phyloP scores from a whole-genome alignment of 2,888 invertebrate genomes.

The Drosophila vallismaia region DNA sequence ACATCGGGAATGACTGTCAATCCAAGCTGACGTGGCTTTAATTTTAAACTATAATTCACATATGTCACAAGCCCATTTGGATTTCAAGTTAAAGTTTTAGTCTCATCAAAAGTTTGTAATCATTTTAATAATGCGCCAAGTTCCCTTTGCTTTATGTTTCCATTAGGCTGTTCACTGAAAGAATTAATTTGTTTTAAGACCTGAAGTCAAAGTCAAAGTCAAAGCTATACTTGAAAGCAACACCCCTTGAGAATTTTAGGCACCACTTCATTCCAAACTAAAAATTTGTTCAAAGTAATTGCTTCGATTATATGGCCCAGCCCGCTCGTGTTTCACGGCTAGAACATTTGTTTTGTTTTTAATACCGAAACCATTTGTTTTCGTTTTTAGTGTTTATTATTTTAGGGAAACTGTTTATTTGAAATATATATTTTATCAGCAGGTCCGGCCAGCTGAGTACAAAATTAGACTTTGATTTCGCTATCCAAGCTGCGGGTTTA shows the following conservation, averaged over 20 bases:
- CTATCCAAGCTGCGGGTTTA: conserved; percentile 1
- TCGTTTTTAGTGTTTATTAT: conserved; percentile 22
- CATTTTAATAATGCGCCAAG: conserved; percentile 14
- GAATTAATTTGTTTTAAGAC: conserved; percentile 11
- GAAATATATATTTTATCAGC: conserved; percentile 25
- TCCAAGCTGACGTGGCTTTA: conserved; percentile 24
- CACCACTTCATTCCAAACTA: not conserved
- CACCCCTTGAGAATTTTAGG: not conserved
- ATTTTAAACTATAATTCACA: conserved; percentile 4
- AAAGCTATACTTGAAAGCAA: not conserved
- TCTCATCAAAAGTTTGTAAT: conserved; percentile 5
- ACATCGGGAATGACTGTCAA: conserved; percentile 19
- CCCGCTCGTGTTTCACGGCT: conserved; percentile 15
- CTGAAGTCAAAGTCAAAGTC: conserved; percentile 10
- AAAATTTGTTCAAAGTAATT: conserved; percentile 14
- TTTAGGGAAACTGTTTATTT: conserved; percentile 21
- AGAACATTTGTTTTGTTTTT: conserved; percentile 23
- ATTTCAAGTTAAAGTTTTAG: conserved; percentile 6
- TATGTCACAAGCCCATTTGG: conserved; percentile 16
- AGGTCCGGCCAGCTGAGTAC: conserved; percentile 21
- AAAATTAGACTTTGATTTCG: conserved; percentile 33
- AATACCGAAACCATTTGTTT: conserved; percentile 20
- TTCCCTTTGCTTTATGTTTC: not conserved
- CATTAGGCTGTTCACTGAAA: conserved; percentile 25
- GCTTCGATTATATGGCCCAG: not conserved